Evolutionary conservation across 1,140 invertebrate species (phyloP), one percentile per base, ranked within the genome.

Genomic region (Luehdorfia chinensis): DNA sequence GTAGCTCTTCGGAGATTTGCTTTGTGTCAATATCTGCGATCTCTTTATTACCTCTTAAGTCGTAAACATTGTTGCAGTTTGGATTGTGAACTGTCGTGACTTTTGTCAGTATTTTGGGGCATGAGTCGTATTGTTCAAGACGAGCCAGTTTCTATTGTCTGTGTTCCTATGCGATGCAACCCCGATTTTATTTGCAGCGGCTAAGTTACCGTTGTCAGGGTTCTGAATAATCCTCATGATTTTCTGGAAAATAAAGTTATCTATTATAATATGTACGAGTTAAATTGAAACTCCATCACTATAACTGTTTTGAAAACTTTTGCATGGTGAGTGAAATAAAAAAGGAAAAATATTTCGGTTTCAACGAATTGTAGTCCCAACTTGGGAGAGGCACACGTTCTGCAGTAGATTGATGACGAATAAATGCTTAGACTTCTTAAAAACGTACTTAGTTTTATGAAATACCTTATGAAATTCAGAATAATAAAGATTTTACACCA

Each of bases 151-250:
- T 45, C 51, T 32, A 51, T 46, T 59, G 44, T 45, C 39, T 25
- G 39, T 15, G 23, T 16, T 28, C 25, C 13, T 43, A 28, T 43
- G 23, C 25, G 39, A 43, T 15, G 23, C 39, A 25, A 43, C 39
- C 13, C 47, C 46, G 49, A 51, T 48, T 34, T 32, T 37, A 44
- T 57, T 59, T 25, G 48, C 32, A 47, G 28, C 30, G 19, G 51
- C 49, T 23, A 77, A 36, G 52, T 84, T 84, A 39, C 79, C 79
- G 45, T 84, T 84, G 37, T 76, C 68, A 59, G 14, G 52, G 21
- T 27, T 49, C 47, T 64, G 63, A 39, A 57, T 53, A 52, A 84
- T 70, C 66, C 57, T 78, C 79, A 84, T 84, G 61, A 36, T 79
- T 74, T 59, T 47, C 76, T 80, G 71, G 4, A 71, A 73, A 50